phyloP scores from a whole-genome alignment of 2,797 vertebrate species.

The Ptychobarbus kaznakovi region DNA sequence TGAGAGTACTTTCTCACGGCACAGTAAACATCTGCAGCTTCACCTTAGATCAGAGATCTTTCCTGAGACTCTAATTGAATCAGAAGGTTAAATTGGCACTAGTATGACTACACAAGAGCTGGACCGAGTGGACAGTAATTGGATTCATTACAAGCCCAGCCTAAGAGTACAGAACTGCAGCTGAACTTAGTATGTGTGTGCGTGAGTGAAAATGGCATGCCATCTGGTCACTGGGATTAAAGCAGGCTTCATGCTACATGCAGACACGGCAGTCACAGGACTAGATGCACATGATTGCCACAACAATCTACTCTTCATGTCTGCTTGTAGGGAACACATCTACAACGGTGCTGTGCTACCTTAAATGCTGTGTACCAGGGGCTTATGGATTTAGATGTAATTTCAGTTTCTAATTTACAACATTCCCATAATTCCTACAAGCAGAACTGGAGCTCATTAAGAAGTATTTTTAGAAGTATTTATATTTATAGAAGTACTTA shows the following conservation, averaged over 20 bases:
- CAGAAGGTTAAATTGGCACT: slow-evolving; percentile 47
- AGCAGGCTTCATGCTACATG: slow-evolving; percentile 7
- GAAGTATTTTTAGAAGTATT: not conserved
- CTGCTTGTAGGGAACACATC: not conserved
- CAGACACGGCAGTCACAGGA: slow-evolving; percentile 20
- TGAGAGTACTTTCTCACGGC: slow-evolving; percentile 5
- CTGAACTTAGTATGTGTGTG: not conserved
- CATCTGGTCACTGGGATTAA: slow-evolving; percentile 28
- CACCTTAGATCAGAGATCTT: slow-evolving; percentile 33
- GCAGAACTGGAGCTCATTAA: not conserved
- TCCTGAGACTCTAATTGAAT: slow-evolving; percentile 47
- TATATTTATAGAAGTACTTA: too few species aligned
- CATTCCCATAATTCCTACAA: not conserved
- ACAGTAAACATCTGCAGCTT: slow-evolving; percentile 37
- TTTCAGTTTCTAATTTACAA: slow-evolving; percentile 11
- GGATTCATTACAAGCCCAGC: slow-evolving; percentile 35
- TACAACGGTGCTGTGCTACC: not conserved
- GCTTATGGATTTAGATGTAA: not conserved
- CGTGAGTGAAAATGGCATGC: not conserved
- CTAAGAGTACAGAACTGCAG: slow-evolving; percentile 23
- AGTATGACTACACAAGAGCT: slow-evolving; percentile 39
- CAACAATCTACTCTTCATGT: slow-evolving; percentile 19
- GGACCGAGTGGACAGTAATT: slow-evolving; percentile 41
- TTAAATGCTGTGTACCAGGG: not conserved
- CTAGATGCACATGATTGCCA: slow-evolving; percentile 24